A percentile compares a stretch with the other conserved stretches of the same genome.
phyloP scores from a whole-genome alignment of 2,113 vertebrate species.

The Otolemur garnettii region DNA sequence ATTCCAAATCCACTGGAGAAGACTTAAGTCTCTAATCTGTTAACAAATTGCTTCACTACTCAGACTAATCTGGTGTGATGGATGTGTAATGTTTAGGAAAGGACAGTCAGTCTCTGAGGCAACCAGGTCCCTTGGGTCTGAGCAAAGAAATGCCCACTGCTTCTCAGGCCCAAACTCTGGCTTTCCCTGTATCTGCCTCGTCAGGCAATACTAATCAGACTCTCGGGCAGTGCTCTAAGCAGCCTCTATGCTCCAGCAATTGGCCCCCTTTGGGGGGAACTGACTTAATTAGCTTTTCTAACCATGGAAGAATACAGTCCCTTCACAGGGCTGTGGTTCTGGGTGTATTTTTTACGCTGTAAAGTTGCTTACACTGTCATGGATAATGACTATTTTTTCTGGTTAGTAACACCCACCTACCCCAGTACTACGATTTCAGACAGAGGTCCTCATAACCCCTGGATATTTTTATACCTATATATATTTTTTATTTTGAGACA shows the following conservation, averaged over 20 bases:
- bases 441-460: not conserved
- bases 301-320: not conserved
- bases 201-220: not conserved
- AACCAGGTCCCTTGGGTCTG: not conserved
- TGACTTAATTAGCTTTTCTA: constrained; percentile 34
- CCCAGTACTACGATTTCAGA: constrained; percentile 47
- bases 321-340: not conserved
- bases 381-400: constrained; percentile 25
- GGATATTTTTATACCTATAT: constrained; percentile 45
- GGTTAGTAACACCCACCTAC: not conserved
- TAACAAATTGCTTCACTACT: constrained; percentile 52
- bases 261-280: not conserved
- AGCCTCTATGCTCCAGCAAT: not conserved
- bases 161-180: not conserved
- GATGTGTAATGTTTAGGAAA: not conserved
- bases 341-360: not conserved
- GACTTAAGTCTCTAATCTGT: constrained; percentile 12
- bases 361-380: not conserved
- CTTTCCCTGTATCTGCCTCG: not conserved
- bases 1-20: constrained; percentile 28
- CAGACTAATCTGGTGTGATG: constrained; percentile 38
- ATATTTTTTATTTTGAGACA: no score
- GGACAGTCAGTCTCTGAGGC: constrained; percentile 34
- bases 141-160: not conserved
- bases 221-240: not conserved